These are phyloP conservation scores for Julus scanicus DNA, from an alignment of 2,888 invertebrate genomes.

Conservation along the genomic window DNA sequence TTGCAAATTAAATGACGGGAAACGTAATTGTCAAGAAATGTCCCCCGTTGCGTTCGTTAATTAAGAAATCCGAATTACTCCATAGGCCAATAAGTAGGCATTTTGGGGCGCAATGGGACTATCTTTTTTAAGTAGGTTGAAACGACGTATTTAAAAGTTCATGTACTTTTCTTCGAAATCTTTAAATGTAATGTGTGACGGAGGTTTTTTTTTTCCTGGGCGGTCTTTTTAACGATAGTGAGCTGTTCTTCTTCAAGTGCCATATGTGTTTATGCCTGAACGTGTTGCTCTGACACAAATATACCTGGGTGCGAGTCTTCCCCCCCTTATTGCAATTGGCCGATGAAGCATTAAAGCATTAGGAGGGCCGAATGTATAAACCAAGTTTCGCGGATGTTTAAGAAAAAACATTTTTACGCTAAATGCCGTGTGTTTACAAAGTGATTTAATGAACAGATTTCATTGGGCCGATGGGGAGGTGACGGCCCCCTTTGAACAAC, in stretches of 20 bases:
- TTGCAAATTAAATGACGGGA: slow-evolving; percentile 36
- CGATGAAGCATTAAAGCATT: slow-evolving; percentile 45
- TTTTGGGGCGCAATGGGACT: neutral
- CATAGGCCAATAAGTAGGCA: neutral
- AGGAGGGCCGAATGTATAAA: slow-evolving; percentile 17
- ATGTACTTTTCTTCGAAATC: slow-evolving; percentile 20
- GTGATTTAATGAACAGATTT: slow-evolving; percentile 29
- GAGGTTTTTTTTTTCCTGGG: slow-evolving; percentile 36
- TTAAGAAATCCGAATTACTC: slow-evolving; percentile 35
- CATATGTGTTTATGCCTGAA: slow-evolving; percentile 40
- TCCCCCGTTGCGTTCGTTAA: slow-evolving; percentile 10
- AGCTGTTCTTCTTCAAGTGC: slow-evolving; percentile 48
- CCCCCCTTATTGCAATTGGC: slow-evolving; percentile 43
- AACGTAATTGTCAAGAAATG: slow-evolving; percentile 40
- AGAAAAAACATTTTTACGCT: slow-evolving; percentile 6
- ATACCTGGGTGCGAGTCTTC: slow-evolving; percentile 37
- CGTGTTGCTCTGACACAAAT: slow-evolving; percentile 45
- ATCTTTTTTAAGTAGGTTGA: neutral
- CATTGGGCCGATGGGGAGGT: neutral
- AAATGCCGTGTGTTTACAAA: slow-evolving; percentile 3
- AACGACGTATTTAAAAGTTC: slow-evolving; percentile 32
- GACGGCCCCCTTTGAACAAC: neutral
- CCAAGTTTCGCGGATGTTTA: slow-evolving; percentile 11
- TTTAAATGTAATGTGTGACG: slow-evolving; percentile 30
- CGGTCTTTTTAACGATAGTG: slow-evolving; percentile 49